Conservation (phyloP, 2,113 vertebrate species). For the Formicarius rufipectus region DNA sequence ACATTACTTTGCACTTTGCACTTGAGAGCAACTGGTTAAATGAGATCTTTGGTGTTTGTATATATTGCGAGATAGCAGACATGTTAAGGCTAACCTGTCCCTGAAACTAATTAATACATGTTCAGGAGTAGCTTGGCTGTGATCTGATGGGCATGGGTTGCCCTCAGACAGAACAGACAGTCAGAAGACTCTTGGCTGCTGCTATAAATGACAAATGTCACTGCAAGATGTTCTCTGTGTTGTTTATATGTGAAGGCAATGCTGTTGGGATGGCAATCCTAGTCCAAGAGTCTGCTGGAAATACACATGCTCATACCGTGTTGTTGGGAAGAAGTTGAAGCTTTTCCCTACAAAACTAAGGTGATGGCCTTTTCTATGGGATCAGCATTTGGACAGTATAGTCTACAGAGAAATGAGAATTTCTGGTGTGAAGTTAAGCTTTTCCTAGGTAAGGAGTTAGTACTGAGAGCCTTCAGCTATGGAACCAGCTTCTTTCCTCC, state of each 20-base stretch:
- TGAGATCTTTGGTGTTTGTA: not conserved
- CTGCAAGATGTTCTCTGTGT: not conserved
- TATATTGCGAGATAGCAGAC: not conserved
- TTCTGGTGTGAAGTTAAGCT: not conserved
- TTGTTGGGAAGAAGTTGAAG: not conserved
- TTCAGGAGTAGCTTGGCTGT: not conserved
- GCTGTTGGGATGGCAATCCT: not conserved
- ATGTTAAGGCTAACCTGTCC: not conserved
- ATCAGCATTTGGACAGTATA: not conserved
- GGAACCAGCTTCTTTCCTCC: not conserved
- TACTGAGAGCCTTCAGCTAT: not conserved
- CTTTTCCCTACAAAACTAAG: not conserved
- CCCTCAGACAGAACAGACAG: not conserved
- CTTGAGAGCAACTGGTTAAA: not conserved
- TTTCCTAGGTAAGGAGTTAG: not conserved
- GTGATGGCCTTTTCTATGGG: not conserved
- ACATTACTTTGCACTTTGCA: not conserved
- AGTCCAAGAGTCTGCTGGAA: not conserved
- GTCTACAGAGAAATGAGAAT: not conserved
- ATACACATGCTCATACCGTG: rapidly evolving
- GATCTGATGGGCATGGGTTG: not conserved
- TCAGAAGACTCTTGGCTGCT: not conserved
- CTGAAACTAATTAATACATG: not conserved
- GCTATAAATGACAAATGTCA: not conserved
- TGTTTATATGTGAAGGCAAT: not conserved